Percentiles rank a stretch among this genome's conserved stretches.
phyloP scores from a whole-genome alignment of 2,797 vertebrate species.

The Cheirogaleus major region DNA sequence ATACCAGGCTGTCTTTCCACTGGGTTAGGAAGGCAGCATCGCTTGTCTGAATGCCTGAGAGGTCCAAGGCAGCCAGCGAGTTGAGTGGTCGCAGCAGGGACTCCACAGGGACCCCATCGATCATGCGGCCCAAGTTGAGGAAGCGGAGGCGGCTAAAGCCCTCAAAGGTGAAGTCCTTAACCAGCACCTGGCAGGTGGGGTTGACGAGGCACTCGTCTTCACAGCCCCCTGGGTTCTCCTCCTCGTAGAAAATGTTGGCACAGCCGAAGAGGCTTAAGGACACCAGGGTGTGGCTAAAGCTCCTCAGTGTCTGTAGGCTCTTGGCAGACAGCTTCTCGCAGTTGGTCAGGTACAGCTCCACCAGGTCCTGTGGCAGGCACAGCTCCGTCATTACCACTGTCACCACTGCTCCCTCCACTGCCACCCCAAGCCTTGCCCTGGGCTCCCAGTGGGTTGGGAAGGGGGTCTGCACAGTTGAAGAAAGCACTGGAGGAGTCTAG shows the following conservation, averaged over 20 bases:
- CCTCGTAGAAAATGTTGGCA: conserved; percentile 93
- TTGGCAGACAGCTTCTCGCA: conserved; percentile 95
- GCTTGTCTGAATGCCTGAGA: conserved; percentile 93
- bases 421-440: neutral
- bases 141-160: conserved; percentile 94
- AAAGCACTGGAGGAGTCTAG: fast-evolving
- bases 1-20: conserved; percentile 95
- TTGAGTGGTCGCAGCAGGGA: conserved; percentile 91
- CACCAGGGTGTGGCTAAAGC: conserved; percentile 94
- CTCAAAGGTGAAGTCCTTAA: conserved; percentile 95
- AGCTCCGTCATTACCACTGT: neutral
- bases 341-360: conserved; percentile 96
- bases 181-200: conserved; percentile 90
- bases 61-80: conserved; percentile 93
- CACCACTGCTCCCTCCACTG: neutral
- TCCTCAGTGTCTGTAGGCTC: conserved; percentile 93
- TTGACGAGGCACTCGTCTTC: conserved; percentile 90
- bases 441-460: neutral
- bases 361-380: conserved; percentile 90
- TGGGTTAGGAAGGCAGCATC: conserved; percentile 93
- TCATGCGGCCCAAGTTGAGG: conserved; percentile 94
- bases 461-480: too few species aligned
- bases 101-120: conserved; percentile 92
- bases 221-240: conserved; percentile 92
- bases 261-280: conserved; percentile 97